phyloP scores from a whole-genome alignment of 2,113 vertebrate genomes.

The Poicephalus gulielmi region DNA sequence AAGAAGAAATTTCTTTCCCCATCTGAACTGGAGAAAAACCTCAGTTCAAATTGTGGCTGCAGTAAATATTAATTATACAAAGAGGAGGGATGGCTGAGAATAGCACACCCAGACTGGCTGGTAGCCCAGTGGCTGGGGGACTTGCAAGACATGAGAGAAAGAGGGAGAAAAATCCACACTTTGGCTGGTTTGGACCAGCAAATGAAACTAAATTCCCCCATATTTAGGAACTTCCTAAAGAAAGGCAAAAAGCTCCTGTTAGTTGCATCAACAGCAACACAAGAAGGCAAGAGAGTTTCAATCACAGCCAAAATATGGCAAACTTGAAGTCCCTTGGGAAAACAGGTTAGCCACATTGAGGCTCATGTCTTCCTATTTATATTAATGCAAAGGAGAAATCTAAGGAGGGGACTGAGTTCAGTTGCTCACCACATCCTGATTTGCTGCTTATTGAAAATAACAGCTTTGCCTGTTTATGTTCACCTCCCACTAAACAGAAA shows the following conservation, averaged over 20 bases:
- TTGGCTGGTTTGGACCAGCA: background rate
- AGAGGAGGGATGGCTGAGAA: background rate
- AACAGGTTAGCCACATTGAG: background rate
- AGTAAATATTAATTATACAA: background rate
- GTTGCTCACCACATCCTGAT: background rate
- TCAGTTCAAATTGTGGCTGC: background rate
- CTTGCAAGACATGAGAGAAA: background rate
- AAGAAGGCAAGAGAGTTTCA: background rate
- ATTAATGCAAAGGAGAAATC: background rate
- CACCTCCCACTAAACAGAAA: background rate
- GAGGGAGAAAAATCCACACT: background rate
- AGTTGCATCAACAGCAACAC: background rate
- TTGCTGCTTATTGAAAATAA: background rate
- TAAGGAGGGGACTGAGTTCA: background rate
- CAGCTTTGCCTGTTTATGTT: background rate
- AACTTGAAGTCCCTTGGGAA: background rate
- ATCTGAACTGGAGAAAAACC: background rate
- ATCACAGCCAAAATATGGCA: rapidly evolving
- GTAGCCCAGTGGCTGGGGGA: background rate
- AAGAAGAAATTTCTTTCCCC: background rate
- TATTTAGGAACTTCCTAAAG: background rate
- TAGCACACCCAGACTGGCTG: background rate
- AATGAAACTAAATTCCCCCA: background rate
- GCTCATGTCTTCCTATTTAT: background rate
- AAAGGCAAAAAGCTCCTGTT: background rate